These are phyloP conservation scores for Miichthys miiuy DNA, from an alignment of 2,797 vertebrate genomes.

Conservation along the genomic window DNA sequence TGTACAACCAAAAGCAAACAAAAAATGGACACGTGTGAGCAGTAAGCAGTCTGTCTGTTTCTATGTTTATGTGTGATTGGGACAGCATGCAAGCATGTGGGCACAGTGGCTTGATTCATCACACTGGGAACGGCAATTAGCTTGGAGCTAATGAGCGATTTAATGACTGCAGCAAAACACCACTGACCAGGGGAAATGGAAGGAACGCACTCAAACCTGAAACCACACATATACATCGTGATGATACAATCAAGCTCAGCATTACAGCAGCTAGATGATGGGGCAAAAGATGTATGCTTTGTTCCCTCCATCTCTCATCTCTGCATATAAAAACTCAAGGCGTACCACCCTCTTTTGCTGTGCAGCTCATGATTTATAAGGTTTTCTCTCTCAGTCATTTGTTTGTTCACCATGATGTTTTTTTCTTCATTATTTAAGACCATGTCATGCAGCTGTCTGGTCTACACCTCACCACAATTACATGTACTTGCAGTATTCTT, in stretches of 20 bases:
- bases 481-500: background rate
- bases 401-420: background rate
- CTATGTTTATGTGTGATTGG: background rate
- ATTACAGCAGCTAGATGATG: constrained; percentile 39
- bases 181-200: constrained; percentile 42
- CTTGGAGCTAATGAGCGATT: constrained; percentile 71
- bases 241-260: constrained; percentile 22
- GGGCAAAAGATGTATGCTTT: constrained; percentile 54
- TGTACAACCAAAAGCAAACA: background rate
- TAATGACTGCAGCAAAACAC: constrained; percentile 75
- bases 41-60: background rate
- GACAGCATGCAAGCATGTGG: constrained; percentile 25
- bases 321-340: constrained; percentile 59
- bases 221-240: constrained; percentile 29
- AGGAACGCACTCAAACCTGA: constrained; percentile 46
- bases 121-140: constrained; percentile 65
- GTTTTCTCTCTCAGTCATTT: constrained; percentile 22
- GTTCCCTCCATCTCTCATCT: constrained; percentile 52
- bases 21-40: background rate
- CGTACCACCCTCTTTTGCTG: constrained; percentile 29
- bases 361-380: constrained; percentile 46
- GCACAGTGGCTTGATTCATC: constrained; percentile 44
- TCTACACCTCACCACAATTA: background rate
- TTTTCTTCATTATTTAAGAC: constrained; percentile 15
- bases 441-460: constrained; percentile 8